These are phyloP conservation scores for Paramuricea clavata DNA, from an alignment of 92 coral and sea anemone genomes.

Conservation along the genomic window DNA sequence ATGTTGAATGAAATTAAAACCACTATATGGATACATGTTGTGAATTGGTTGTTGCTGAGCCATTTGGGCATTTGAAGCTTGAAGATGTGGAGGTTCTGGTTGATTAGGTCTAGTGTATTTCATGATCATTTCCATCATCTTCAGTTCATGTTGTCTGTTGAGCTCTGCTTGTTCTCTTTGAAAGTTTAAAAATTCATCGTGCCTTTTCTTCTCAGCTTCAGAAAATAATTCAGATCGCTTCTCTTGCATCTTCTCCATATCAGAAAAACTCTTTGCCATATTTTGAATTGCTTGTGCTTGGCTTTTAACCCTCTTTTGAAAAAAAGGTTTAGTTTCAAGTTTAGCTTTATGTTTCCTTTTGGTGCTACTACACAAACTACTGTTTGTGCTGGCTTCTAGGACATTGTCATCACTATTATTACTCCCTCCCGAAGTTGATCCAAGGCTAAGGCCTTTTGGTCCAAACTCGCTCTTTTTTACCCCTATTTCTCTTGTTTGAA, in stretches of 20 bases:
- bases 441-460: too few species aligned
- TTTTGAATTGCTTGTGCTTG: conserved; percentile 67
- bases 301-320: conserved; percentile 42
- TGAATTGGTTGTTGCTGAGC: conserved; percentile 37
- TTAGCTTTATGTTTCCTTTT: conserved; percentile 38
- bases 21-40: conserved; percentile 25
- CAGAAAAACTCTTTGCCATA: conserved; percentile 63
- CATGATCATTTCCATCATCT: conserved; percentile 52
- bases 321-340: conserved; percentile 46
- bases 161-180: conserved; percentile 64
- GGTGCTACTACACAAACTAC: conserved; percentile 55
- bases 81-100: neutral
- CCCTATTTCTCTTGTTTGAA: neutral
- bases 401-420: conserved; percentile 25
- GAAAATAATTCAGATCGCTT: conserved; percentile 45
- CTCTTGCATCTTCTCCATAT: conserved; percentile 47
- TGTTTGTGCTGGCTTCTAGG: conserved; percentile 15
- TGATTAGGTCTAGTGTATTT: conserved; percentile 40
- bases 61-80: conserved; percentile 39
- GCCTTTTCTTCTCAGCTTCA: conserved; percentile 58
- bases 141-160: conserved; percentile 61
- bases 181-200: conserved; percentile 50
- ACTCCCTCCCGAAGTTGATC: too few species aligned
- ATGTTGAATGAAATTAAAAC: neutral
- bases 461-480: conserved; percentile 56